phyloP scores from a whole-genome alignment of 2,797 vertebrate species.

The Sebastolobus alascanus region DNA sequence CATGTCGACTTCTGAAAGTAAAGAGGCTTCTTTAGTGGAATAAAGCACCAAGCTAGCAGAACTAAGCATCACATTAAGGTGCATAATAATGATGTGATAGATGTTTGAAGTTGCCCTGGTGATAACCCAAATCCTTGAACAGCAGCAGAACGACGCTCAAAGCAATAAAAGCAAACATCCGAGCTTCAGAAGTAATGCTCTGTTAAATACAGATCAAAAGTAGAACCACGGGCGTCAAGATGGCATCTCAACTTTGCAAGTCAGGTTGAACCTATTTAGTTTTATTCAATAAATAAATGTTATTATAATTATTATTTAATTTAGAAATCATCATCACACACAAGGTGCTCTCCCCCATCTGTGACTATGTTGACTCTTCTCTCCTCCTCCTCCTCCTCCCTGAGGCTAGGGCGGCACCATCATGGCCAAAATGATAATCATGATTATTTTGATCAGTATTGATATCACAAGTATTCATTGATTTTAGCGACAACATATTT shows the following conservation, averaged over 20 bases:
- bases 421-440: no score
- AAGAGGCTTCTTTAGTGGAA: neutral
- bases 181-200: neutral
- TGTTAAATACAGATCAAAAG: slow-evolving; percentile 35
- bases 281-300: neutral
- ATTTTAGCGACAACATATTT: no score
- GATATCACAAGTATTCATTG: no score
- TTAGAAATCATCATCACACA: neutral
- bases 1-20: slow-evolving; percentile 11
- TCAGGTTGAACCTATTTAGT: neutral
- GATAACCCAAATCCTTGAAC: slow-evolving; percentile 15
- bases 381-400: no score
- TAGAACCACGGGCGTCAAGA: neutral
- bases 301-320: neutral
- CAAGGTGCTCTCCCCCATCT: no score
- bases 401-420: no score
- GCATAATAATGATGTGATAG: slow-evolving; percentile 4
- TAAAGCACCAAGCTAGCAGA: neutral
- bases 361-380: no score
- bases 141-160: neutral
- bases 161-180: neutral
- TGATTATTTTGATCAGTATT: no score
- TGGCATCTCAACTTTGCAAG: neutral
- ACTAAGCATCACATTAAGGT: slow-evolving; percentile 10
- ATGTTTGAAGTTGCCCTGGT: slow-evolving; percentile 3